Conservation (phyloP, 2,797 vertebrate genomes). For the Enteromius anoplus region DNA sequence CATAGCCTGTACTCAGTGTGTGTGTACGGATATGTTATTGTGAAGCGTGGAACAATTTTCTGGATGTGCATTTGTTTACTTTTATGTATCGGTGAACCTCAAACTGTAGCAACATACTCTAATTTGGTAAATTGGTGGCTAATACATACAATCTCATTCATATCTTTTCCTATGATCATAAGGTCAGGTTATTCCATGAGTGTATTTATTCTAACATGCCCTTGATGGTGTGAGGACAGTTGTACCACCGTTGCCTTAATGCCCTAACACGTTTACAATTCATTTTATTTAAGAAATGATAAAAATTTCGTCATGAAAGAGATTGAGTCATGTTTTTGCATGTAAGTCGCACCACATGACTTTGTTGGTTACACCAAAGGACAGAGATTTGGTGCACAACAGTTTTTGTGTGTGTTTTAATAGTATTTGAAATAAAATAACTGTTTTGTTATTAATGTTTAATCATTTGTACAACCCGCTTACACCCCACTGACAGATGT, state of each 20-base stretch:
- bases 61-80: constrained; percentile 10
- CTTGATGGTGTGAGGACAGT: background rate
- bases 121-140: background rate
- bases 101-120: background rate
- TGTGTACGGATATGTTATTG: constrained; percentile 30
- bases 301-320: background rate
- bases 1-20: constrained; percentile 49
- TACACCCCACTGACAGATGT: background rate
- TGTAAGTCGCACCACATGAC: background rate
- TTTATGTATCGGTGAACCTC: constrained; percentile 9
- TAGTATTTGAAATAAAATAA: background rate
- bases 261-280: background rate
- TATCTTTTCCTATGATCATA: background rate
- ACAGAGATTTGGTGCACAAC: background rate
- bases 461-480: background rate
- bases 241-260: background rate
- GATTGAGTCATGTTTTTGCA: background rate
- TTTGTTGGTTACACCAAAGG: background rate
- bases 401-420: background rate
- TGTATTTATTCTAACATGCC: background rate
- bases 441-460: background rate
- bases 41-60: constrained; percentile 27
- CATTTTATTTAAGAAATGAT: background rate
- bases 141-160: background rate
- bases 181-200: background rate